phyloP scores from a whole-genome alignment of 2,888 invertebrate species.

The Ceriagrion tenellum region DNA sequence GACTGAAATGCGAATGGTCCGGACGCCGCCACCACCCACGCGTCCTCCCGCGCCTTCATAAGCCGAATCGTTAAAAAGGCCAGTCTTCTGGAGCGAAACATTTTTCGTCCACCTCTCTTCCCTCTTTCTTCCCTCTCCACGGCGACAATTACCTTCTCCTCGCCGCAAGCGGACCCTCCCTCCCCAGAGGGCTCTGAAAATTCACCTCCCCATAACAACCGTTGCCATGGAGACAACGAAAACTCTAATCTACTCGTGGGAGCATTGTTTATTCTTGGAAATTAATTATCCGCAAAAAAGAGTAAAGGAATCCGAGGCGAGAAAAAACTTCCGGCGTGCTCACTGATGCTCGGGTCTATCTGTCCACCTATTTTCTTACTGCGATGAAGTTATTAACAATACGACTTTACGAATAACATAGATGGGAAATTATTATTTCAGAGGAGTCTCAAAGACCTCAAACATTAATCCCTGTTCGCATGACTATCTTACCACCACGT shows the following conservation, averaged over 20 bases:
- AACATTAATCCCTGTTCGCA: too few relatives aligned
- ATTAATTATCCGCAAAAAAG: not conserved
- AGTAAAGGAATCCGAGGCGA: not conserved
- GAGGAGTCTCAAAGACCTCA: too few relatives aligned
- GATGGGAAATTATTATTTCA: too few relatives aligned
- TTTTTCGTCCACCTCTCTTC: not conserved
- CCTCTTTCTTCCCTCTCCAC: not conserved
- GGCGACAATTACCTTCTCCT: not conserved
- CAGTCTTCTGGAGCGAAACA: not conserved
- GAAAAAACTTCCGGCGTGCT: not conserved
- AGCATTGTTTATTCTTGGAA: slow-evolving; percentile 8
- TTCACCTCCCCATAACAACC: not conserved
- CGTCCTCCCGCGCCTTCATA: not conserved
- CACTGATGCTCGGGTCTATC: not conserved
- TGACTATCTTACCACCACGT: too few relatives aligned
- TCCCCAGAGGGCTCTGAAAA: not conserved
- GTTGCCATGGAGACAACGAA: not conserved
- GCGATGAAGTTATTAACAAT: not conserved
- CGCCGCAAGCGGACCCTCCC: not conserved
- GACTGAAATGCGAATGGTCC: not conserved
- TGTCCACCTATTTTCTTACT: not conserved
- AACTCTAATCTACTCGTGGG: not conserved
- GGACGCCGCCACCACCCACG: not conserved
- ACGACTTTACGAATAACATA: not conserved
- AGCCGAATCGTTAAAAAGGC: not conserved